These are phyloP conservation scores for Seira sanloemensis DNA, from an alignment of 2,888 invertebrate species.

Conservation along the genomic window DNA sequence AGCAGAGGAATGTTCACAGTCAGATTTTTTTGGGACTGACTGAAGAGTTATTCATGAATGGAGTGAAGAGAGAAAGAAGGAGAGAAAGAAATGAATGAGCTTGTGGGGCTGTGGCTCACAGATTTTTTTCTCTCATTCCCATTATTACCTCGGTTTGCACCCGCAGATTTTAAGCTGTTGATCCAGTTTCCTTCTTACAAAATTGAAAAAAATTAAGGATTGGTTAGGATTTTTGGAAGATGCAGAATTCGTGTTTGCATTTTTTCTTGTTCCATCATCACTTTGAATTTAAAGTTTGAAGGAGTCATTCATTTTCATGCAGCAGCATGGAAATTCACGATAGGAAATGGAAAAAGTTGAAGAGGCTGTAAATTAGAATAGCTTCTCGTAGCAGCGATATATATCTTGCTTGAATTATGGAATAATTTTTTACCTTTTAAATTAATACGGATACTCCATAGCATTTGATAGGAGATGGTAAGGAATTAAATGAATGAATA, in stretches of 20 bases:
- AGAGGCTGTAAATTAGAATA: no score
- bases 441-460: no score
- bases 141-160: neutral
- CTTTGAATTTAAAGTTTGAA: no score
- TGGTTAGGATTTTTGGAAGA: neutral
- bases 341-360: neutral
- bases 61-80: neutral
- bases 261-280: no score
- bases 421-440: no score
- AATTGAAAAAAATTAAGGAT: constrained; percentile 31
- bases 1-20: neutral
- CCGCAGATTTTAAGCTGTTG: constrained; percentile 15
- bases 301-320: no score
- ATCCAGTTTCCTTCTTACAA: constrained; percentile 27
- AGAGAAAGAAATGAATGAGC: constrained; percentile 14
- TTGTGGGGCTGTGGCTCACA: constrained; percentile 9
- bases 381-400: no score
- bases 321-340: no score
- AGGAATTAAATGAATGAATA: no score
- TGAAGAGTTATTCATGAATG: neutral
- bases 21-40: neutral
- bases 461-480: no score
- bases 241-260: neutral
- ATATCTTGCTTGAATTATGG: no score
- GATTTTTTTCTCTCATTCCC: neutral